Conservation (phyloP, 2,113 vertebrate species). For the Seriola quinqueradiata region DNA sequence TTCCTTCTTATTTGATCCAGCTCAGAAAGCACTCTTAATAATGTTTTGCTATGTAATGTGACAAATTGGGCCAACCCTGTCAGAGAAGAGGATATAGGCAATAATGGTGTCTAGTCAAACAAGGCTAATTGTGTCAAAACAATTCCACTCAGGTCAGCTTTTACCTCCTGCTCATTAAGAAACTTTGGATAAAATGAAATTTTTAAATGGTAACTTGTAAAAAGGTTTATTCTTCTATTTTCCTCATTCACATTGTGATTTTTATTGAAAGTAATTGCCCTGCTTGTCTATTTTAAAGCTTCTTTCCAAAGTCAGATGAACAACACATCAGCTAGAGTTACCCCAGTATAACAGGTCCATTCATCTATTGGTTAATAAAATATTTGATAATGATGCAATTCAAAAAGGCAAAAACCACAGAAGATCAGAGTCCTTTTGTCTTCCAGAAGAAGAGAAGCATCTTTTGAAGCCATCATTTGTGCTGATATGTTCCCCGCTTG, state of each 20-base stretch:
- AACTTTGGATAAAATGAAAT: slow-evolving; percentile 22
- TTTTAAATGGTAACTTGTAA: slow-evolving; percentile 15
- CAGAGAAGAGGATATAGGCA: slow-evolving; percentile 57
- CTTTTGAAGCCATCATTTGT: background rate
- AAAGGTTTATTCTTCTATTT: slow-evolving; percentile 10
- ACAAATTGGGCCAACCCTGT: slow-evolving; percentile 70
- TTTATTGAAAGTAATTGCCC: slow-evolving; percentile 59
- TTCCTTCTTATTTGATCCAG: slow-evolving; percentile 49
- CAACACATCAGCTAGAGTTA: slow-evolving; percentile 1
- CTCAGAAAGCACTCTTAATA: slow-evolving; percentile 52
- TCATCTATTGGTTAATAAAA: background rate
- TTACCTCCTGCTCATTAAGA: slow-evolving; percentile 35
- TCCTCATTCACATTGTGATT: slow-evolving; percentile 20
- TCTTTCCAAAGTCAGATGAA: slow-evolving; percentile 14
- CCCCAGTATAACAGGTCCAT: background rate
- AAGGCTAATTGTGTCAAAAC: slow-evolving; percentile 53
- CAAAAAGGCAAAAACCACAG: background rate
- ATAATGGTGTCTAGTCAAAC: slow-evolving; percentile 64
- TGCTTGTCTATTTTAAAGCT: slow-evolving; percentile 4
- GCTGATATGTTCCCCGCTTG: background rate
- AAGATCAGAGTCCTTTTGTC: background rate
- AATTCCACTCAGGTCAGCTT: slow-evolving; percentile 38
- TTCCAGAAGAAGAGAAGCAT: slow-evolving; percentile 2
- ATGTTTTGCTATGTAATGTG: slow-evolving; percentile 59
- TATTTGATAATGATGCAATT: slow-evolving; percentile 21